These are phyloP conservation scores for Hipposideros larvatus DNA, from an alignment of 2,797 vertebrate species.

Conservation along the genomic window DNA sequence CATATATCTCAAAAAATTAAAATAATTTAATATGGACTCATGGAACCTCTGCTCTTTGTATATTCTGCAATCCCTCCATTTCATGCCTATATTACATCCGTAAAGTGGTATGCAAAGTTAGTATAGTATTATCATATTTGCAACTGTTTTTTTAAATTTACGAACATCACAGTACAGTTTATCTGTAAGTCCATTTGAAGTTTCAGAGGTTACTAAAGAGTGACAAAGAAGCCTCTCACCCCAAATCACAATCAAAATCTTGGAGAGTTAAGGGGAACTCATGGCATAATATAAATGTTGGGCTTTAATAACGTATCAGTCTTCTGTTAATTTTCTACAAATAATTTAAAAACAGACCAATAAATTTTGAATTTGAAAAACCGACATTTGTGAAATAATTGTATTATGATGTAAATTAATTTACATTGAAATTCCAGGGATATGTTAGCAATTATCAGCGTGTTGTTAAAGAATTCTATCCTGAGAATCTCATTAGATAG, in stretches of 20 bases:
- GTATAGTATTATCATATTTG: not conserved
- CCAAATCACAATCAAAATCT: not conserved
- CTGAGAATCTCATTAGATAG: conserved; percentile 91
- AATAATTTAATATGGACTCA: conserved; percentile 47
- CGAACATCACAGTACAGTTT: conserved; percentile 27
- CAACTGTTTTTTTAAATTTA: conserved; percentile 46
- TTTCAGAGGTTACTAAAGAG: conserved; percentile 41
- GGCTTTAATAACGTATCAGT: conserved; percentile 64
- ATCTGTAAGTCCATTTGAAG: conserved; percentile 17
- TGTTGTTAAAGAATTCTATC: conserved; percentile 89
- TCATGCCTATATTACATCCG: conserved; percentile 1
- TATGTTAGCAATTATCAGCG: conserved; percentile 89
- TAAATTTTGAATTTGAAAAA: conserved; percentile 84
- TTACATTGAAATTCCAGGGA: conserved; percentile 88
- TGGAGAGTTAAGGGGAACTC: not conserved
- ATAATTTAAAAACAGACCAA: conserved; percentile 78
- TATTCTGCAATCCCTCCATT: conserved; percentile 43
- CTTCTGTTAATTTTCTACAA: conserved; percentile 76
- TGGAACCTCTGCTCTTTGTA: not conserved
- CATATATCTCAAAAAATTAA: not conserved
- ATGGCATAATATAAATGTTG: conserved; percentile 55
- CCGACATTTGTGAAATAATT: conserved; percentile 80
- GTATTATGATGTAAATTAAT: conserved; percentile 87
- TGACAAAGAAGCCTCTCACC: conserved; percentile 60
- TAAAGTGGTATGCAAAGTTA: conserved; percentile 54